Base-by-base conservation (phyloP, 2,113 vertebrate species). In the Rafetus swinhoei region DNA sequence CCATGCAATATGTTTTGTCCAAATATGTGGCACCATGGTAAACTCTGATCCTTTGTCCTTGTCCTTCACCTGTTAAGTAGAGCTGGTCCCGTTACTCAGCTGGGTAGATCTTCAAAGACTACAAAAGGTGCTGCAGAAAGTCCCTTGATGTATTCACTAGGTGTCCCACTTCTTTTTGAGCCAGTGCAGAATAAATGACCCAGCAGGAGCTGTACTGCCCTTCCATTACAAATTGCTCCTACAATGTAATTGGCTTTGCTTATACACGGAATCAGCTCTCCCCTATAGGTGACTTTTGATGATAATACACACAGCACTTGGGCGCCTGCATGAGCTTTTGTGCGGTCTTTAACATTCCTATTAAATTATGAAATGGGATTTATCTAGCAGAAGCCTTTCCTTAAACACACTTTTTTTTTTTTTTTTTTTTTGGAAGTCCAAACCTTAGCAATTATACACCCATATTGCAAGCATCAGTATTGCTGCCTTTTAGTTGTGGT, bases 161-260 rank as follows among this genome's bases (percentile, higher is more conserved):
- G 7, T 21, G 52, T 35, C 0, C 0, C 11, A 4, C 4, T 4
- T 88, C 57, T 29, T 80, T 79, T 4, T 80, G 50, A 15, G 2
- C 5, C 21, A 25, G 12, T 22, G 3, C 6, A 27, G 59, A 79
- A 19, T n/a, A 1, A 72, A 50, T 56, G 84, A 69, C 74, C 56
- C 80, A 16, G 0, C 0, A 0, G 18, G 10, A 2, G 5, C 5
- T 3, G 6, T 74, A 50, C 53, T 82, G 60, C 35, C 3, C 0
- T 80, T 72, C 52, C 35, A 81, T 86, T 72, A 65, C 84, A 82
- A 39, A 22, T 82, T 9, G 86, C 32, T 3, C 60, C 39, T 52
- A n/a, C n/a, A 45, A 72, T 0, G 3, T 6, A n/a, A 56, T 0
- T 80, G 81, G 79, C 56, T 3, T 69, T 50, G 2, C n/a, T 81